Evolutionary conservation across 2,113 vertebrate genomes (phyloP), one percentile per base, ranked within the genome.

Genomic region (Asarcornis scutulata): DNA sequence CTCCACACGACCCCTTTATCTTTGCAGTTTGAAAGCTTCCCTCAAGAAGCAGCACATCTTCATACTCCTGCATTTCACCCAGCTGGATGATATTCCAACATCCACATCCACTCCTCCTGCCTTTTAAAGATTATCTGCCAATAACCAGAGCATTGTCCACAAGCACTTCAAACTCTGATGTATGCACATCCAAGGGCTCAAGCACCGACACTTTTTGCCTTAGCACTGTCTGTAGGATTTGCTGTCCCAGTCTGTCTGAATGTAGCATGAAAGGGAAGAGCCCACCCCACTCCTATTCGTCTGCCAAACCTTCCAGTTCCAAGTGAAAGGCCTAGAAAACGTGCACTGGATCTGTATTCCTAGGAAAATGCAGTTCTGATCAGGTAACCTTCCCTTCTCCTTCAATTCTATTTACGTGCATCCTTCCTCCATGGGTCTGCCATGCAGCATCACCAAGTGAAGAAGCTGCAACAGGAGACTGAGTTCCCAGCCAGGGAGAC

Each of bases 241-340:
- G 32, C 3, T 36, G 44, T 16, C 55, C 12, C 63, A 29, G n/a
- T 10, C 46, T 62, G 46, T 3, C 27, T n/a, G 48, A 23, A 27
- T 2, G 9, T 5, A 3, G 29, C 5, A 6, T 1, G 11, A 7
- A 40, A 26, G 25, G n/a, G 40, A 14, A 31, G 56, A 71, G 59
- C 15, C 56, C 80, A 63, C 13, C 72, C 16, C 15, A 7, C 20
- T 2, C 48, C n/a, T 7, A 5, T 0, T 0, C 6, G 8, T 22
- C 18, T 34, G n/a, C 58, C 56, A 26, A 17, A 71, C 34, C 16
- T 17, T 18, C 13, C 38, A 22, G 58, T 21, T 50, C 58, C 6
- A 9, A 14, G 25, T 6, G 5, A 3, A 50, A 29, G 80, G 64
- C 48, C 26, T n/a, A 34, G 48, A 23, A 56, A 40, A 40, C 3